Evolutionary conservation across 2,888 invertebrate genomes (phyloP).

Genomic region (Conops quadrifasciatus): DNA sequence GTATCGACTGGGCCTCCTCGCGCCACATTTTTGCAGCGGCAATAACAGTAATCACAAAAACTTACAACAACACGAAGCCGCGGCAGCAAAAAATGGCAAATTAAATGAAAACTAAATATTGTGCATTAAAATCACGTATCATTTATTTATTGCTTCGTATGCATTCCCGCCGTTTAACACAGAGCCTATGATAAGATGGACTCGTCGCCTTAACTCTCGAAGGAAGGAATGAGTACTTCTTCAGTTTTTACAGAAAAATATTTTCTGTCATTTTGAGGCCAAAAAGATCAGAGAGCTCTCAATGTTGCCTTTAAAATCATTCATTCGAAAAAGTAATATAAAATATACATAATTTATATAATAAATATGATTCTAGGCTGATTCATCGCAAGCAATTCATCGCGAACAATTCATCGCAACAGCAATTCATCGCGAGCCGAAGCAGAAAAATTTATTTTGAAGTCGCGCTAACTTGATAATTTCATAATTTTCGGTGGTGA

Average conservation of each 20-base stretch:
- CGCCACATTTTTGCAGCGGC: conserved; percentile 57
- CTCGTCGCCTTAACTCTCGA: conserved; percentile 8
- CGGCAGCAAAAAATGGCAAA: conserved; percentile 50
- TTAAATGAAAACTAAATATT: conserved; percentile 60
- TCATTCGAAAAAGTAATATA: too few relatives aligned
- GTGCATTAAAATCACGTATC: conserved; percentile 66
- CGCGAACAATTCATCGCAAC: too few relatives aligned
- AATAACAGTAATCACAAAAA: conserved; percentile 40
- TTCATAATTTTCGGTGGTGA: too few relatives aligned
- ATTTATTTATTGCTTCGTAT: conserved; percentile 65
- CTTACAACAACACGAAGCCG: conserved; percentile 20
- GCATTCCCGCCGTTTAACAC: conserved; percentile 50
- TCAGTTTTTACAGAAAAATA: background rate
- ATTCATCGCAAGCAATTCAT: too few relatives aligned
- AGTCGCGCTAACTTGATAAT: too few relatives aligned
- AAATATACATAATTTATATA: too few relatives aligned
- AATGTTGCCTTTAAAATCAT: too few relatives aligned
- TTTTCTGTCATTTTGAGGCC: too few relatives aligned
- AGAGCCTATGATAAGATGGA: conserved; percentile 20
- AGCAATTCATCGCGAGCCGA: too few relatives aligned
- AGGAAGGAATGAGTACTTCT: background rate
- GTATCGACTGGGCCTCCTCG: conserved; percentile 43
- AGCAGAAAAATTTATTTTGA: too few relatives aligned
- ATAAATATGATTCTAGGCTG: too few relatives aligned
- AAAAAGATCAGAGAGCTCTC: too few relatives aligned